phyloP scores from a whole-genome alignment of 2,113 vertebrate species.

The Cichladusa arquata region DNA sequence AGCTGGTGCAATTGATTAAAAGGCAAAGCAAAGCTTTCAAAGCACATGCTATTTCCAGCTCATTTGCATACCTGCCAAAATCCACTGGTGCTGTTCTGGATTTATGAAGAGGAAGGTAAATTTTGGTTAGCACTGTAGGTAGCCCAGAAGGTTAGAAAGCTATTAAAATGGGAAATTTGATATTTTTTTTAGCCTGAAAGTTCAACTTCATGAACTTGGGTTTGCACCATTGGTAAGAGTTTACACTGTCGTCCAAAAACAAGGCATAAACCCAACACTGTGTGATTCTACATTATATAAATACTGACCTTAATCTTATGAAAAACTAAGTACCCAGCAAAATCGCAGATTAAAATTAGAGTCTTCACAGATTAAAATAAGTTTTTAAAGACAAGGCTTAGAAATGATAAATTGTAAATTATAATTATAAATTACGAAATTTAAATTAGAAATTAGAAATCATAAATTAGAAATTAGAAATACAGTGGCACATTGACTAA shows the following conservation, averaged over 20 bases:
- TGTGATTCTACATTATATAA: neutral
- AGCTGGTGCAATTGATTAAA: conserved; percentile 33
- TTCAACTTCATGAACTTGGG: neutral
- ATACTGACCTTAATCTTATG: neutral
- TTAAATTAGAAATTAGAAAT: too few species aligned
- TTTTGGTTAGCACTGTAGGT: neutral
- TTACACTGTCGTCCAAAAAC: neutral
- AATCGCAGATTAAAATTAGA: neutral
- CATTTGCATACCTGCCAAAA: conserved; percentile 33
- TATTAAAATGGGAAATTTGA: neutral
- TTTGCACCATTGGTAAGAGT: neutral
- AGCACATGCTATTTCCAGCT: conserved; percentile 30
- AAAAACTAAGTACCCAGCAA: neutral
- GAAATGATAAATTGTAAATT: neutral
- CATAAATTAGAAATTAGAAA: too few species aligned
- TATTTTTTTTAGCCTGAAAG: neutral
- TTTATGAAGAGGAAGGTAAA: neutral
- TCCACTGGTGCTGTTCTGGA: neutral
- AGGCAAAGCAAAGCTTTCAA: conserved; percentile 42
- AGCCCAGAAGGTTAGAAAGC: neutral
- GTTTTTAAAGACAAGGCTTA: neutral
- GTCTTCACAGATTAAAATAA: neutral
- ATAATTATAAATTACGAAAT: neutral
- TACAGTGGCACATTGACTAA: neutral
- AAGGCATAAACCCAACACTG: neutral